Evolutionary conservation across 2,113 vertebrate species (phyloP).

Genomic region (Platysternon megacephalum): DNA sequence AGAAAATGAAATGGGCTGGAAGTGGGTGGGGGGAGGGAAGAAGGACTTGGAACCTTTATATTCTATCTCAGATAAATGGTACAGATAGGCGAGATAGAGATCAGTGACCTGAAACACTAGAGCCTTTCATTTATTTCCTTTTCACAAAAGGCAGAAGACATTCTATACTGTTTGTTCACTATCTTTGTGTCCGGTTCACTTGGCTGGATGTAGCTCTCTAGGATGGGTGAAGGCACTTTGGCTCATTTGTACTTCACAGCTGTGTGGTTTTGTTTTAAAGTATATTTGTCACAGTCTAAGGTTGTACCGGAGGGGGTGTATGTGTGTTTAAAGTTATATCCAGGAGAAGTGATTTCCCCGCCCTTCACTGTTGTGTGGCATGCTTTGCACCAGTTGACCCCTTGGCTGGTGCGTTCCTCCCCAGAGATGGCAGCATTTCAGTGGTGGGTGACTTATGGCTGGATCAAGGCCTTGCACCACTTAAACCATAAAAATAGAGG

Average conservation of each 20-base stretch:
- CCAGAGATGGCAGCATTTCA: background rate
- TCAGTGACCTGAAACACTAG: conserved; percentile 77
- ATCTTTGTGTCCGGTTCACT: conserved; percentile 66
- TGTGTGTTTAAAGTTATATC: background rate
- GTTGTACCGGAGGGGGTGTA: background rate
- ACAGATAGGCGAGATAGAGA: conserved; percentile 73
- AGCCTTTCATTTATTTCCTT: conserved; percentile 77
- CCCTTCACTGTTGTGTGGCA: background rate
- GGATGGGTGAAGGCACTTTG: conserved; percentile 48
- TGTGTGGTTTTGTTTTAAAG: conserved; percentile 47
- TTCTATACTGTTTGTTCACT: conserved; percentile 75
- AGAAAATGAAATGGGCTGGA: conserved; percentile 60
- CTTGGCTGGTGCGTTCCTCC: background rate
- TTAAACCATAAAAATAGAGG: background rate
- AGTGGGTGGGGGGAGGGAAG: background rate
- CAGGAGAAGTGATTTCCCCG: background rate
- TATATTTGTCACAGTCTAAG: background rate
- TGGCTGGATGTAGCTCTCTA: conserved; percentile 48
- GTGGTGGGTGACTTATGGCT: background rate
- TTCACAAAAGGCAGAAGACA: conserved; percentile 77
- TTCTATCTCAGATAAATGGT: conserved; percentile 75
- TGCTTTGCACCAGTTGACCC: background rate
- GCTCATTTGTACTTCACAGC: conserved; percentile 68
- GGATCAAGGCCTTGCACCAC: background rate
- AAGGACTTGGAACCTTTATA: conserved; percentile 67